phyloP scores from a whole-genome alignment of 2,113 vertebrate genomes.

The Danionella cerebrum region DNA sequence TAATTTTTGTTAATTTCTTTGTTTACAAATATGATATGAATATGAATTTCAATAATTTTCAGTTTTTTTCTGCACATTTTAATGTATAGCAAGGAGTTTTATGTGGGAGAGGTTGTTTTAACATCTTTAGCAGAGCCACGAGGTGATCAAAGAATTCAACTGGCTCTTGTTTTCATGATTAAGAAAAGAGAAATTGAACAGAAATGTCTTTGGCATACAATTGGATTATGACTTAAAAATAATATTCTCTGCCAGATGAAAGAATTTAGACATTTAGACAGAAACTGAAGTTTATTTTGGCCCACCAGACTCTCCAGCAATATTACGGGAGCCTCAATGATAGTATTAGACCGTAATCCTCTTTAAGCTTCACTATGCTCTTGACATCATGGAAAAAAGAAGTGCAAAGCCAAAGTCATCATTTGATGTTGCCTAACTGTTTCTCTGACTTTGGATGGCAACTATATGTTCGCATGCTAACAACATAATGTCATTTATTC shows the following conservation, averaged over 20 bases:
- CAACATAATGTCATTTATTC: not conserved
- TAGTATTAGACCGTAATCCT: conserved; percentile 59
- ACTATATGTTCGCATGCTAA: not conserved
- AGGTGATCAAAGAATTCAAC: too few species aligned
- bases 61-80: too few species aligned
- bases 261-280: conserved; percentile 40
- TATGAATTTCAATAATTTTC: too few species aligned
- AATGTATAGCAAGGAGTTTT: too few species aligned
- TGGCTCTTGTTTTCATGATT: too few species aligned
- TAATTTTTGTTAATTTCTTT: too few species aligned
- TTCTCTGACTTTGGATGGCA: conserved; percentile 47
- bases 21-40: too few species aligned
- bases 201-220: too few species aligned
- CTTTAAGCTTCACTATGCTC: conserved; percentile 64
- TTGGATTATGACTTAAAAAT: not conserved
- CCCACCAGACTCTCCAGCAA: conserved; percentile 53
- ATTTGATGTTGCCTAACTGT: conserved; percentile 59
- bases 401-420: conserved; percentile 62
- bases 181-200: too few species aligned
- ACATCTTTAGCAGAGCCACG: too few species aligned
- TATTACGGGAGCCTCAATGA: conserved; percentile 61
- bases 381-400: conserved; percentile 69
- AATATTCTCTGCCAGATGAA: conserved; percentile 28
- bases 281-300: conserved; percentile 54
- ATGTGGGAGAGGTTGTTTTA: too few species aligned